These are phyloP conservation scores for Thripadectes ignobilis DNA, from an alignment of 2,797 vertebrate genomes.

Conservation along the genomic window DNA sequence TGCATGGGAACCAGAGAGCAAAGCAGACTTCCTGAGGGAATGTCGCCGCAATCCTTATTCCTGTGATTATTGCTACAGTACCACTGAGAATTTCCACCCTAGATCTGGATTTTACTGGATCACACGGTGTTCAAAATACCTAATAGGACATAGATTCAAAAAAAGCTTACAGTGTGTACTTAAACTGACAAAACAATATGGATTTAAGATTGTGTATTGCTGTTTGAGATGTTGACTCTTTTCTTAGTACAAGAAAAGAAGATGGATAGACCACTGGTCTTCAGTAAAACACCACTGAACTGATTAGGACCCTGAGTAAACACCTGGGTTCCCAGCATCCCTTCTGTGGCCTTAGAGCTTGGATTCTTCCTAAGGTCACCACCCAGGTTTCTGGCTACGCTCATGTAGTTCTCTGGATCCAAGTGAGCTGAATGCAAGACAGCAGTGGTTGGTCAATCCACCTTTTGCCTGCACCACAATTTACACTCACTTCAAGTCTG, in stretches of 20 bases:
- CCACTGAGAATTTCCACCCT: conserved; percentile 37
- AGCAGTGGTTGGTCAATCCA: not conserved
- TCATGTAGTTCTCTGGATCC: not conserved
- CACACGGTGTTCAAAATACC: not conserved
- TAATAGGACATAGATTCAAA: not conserved
- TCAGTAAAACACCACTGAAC: not conserved
- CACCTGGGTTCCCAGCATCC: not conserved
- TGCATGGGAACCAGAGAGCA: conserved; percentile 42
- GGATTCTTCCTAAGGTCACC: not conserved
- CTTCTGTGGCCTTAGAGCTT: not conserved
- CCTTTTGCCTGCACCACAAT: not conserved
- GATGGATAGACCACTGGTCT: not conserved
- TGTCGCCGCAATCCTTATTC: conserved; percentile 26
- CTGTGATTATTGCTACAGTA: conserved; percentile 46
- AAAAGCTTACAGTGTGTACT: not conserved
- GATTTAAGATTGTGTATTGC: not conserved
- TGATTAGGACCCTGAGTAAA: not conserved
- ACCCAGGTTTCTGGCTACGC: not conserved
- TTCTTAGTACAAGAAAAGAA: not conserved
- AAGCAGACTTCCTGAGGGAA: conserved; percentile 57
- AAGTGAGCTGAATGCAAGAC: not conserved
- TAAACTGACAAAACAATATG: not conserved
- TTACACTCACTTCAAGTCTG: not conserved
- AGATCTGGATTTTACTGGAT: conserved; percentile 1
- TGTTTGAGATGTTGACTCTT: not conserved